Evolutionary conservation across 2,888 invertebrate genomes (phyloP).

Genomic region (Nymphalis polychloros): DNA sequence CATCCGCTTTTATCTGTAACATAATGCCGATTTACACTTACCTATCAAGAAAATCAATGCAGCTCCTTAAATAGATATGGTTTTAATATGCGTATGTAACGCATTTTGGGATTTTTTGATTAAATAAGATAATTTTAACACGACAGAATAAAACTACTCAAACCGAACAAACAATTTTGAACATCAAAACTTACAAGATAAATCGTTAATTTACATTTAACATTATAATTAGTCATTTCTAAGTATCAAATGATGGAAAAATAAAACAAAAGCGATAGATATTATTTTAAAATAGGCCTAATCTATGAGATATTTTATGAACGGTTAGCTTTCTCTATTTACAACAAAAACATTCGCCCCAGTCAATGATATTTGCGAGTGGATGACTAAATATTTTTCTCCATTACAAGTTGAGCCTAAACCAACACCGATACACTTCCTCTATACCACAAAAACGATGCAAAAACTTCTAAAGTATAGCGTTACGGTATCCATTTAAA

Average conservation of each 20-base stretch:
- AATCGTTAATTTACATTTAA: neutral
- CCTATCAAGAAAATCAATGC: slow-evolving; percentile 28
- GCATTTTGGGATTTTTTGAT: too few species aligned
- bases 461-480: slow-evolving; percentile 68
- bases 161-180: too few species aligned
- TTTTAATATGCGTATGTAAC: slow-evolving; percentile 9
- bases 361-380: slow-evolving; percentile 55
- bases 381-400: slow-evolving; percentile 67
- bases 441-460: slow-evolving; percentile 63
- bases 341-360: slow-evolving; percentile 48
- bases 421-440: slow-evolving; percentile 73
- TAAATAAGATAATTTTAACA: too few species aligned
- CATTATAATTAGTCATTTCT: neutral
- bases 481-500: slow-evolving; percentile 56
- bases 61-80: slow-evolving; percentile 29
- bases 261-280: too few species aligned
- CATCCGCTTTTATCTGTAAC: slow-evolving; percentile 42
- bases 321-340: slow-evolving; percentile 55
- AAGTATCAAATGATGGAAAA: too few species aligned
- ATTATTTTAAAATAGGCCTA: neutral
- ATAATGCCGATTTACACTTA: slow-evolving; percentile 38
- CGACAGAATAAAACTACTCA: too few species aligned
- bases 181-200: neutral
- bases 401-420: slow-evolving; percentile 68
- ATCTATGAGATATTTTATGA: slow-evolving; percentile 23